phyloP scores from a whole-genome alignment of 2,888 invertebrate genomes.

The Troides oblongomaculatus region DNA sequence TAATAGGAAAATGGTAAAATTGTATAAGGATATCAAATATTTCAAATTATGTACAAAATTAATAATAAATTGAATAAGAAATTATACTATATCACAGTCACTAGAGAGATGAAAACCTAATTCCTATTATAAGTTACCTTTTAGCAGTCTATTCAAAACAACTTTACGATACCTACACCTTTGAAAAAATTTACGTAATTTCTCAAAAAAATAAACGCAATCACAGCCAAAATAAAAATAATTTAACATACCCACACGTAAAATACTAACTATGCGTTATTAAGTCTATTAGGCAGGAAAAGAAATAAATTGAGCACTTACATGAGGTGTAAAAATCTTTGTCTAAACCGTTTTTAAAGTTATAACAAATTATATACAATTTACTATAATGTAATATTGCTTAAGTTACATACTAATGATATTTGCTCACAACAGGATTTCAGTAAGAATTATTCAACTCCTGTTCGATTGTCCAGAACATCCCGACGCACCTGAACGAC shows the following conservation, averaged over 20 bases:
- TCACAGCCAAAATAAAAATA: conserved; percentile 28
- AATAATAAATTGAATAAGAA: conserved; percentile 56
- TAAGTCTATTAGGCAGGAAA: conserved; percentile 8
- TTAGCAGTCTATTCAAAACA: conserved; percentile 72
- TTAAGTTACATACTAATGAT: conserved; percentile 74
- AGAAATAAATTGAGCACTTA: conserved; percentile 26
- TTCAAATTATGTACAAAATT: conserved; percentile 72
- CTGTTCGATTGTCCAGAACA: conserved; percentile 71
- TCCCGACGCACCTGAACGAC: conserved; percentile 72
- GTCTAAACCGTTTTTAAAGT: conserved; percentile 46
- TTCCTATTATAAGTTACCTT: conserved; percentile 52
- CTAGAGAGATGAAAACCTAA: conserved; percentile 72
- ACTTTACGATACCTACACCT: conserved; percentile 59
- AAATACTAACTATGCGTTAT: background rate
- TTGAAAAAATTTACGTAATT: conserved; percentile 47
- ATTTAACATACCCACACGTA: conserved; percentile 14
- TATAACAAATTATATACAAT: conserved; percentile 69
- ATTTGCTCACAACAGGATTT: conserved; percentile 48
- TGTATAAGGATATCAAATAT: conserved; percentile 78
- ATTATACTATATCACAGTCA: conserved; percentile 79
- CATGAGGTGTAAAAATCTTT: conserved; percentile 46
- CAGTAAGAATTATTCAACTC: conserved; percentile 56
- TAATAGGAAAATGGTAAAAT: conserved; percentile 68
- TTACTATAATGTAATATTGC: conserved; percentile 67
- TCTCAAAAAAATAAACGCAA: conserved; percentile 16